phyloP scores from a whole-genome alignment of 2,888 invertebrate species.

The Craniophora ligustri region DNA sequence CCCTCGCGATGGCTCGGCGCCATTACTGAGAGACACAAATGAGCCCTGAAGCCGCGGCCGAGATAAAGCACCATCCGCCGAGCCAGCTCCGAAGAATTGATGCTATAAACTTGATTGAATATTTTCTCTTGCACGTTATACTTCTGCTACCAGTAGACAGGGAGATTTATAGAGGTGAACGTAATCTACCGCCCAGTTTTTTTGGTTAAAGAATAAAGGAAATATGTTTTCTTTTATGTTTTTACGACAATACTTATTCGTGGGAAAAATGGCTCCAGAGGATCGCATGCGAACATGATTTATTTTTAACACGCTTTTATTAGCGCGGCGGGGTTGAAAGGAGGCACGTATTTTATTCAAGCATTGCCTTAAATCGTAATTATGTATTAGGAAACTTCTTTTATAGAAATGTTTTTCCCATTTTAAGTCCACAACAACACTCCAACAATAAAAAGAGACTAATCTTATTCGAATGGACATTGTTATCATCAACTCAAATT shows the following conservation, averaged over 20 bases:
- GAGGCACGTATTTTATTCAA: not conserved
- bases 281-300: conserved; percentile 12
- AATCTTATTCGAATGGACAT: too few relatives aligned
- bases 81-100: conserved; percentile 61
- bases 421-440: too few relatives aligned
- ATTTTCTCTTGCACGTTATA: conserved; percentile 66
- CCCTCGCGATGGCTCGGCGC: conserved; percentile 45
- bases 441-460: too few relatives aligned
- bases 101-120: conserved; percentile 78
- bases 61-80: conserved; percentile 60
- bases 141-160: conserved; percentile 46
- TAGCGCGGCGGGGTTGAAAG: not conserved
- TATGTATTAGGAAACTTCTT: not conserved
- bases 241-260: conserved; percentile 30
- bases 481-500: too few relatives aligned
- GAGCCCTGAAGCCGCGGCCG: conserved; percentile 65
- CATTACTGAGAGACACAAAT: conserved; percentile 63
- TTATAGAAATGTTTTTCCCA: too few relatives aligned
- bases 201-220: conserved; percentile 45
- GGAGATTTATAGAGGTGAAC: conserved; percentile 53
- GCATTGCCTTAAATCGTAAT: not conserved
- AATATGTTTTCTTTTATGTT: conserved; percentile 47
- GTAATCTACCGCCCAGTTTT: conserved; percentile 49
- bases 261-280: conserved; percentile 11
- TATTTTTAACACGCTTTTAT: conserved; percentile 33